Conservation (phyloP, 1,140 invertebrate species). For the Trialeurodes vaporariorum region DNA sequence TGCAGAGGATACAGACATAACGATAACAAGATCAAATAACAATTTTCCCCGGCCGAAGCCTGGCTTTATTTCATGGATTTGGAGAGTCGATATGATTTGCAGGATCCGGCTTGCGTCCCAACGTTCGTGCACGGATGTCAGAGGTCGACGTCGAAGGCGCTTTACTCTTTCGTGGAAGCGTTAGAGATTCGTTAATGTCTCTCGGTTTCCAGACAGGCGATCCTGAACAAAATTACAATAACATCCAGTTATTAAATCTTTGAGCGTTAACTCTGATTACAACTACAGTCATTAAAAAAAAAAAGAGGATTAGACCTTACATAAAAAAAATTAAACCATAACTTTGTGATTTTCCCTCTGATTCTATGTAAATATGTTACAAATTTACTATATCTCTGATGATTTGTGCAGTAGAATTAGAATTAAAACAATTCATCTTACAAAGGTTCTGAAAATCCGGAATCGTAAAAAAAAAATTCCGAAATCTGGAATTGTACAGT, state of each 20-base stretch:
- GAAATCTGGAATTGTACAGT: too few relatives aligned
- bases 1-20: neutral
- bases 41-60: neutral
- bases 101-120: constrained; percentile 17
- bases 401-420: too few relatives aligned
- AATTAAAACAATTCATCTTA: too few relatives aligned
- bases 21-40: neutral
- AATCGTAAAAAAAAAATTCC: too few relatives aligned
- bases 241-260: neutral
- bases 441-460: too few relatives aligned
- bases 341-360: too few relatives aligned
- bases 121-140: constrained; percentile 19
- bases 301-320: too few relatives aligned
- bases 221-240: constrained; percentile 42
- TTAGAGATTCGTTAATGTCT: constrained; percentile 40
- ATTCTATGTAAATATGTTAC: too few relatives aligned
- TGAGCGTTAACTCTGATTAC: too few relatives aligned
- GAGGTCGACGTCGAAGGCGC: constrained; percentile 23
- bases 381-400: too few relatives aligned
- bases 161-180: constrained; percentile 28
- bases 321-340: too few relatives aligned
- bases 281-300: too few relatives aligned
- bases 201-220: constrained; percentile 86
- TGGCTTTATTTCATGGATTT: neutral
- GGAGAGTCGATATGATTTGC: constrained; percentile 11